Evolutionary conservation across 53 echinoderm and acorn worm genomes (phyloP), one percentile per base, ranked within the genome.

Genomic region (Holothuria scabra): DNA sequence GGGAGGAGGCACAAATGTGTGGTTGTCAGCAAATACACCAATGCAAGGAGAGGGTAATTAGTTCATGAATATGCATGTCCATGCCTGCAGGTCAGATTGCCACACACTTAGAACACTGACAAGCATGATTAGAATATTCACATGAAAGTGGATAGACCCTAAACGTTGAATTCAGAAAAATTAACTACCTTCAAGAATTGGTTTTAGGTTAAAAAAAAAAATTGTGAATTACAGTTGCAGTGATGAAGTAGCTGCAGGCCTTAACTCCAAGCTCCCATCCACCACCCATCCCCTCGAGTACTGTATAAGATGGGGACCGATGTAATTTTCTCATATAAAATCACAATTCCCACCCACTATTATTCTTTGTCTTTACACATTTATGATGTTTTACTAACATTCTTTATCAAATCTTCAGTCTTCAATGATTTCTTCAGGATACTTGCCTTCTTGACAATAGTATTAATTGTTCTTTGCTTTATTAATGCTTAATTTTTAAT

Each of bases 1-100:
- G 65, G 85, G 79, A 86, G 89, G 87, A 87, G 87, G 87, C 81
- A 87, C 89, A 82, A 95, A 89, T 74, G 82, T 93, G 62, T 88
- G 84, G 72, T 83, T 91, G 65, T 84, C 90, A 14, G 90, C 91
- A 81, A 91, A 91, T 84, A 91, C 89, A 83, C 89, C 89, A 23
- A 62, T 52, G 34, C 88, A 83, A 74, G 65, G 84, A 46, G 87
- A 82, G 88, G 76, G 91, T 91, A 91, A 87, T 38, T 44, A 72
- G 37, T 26, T 38, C 59, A 59, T 79, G 79, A 79, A 59, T 79
- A 79, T 79, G 79, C 79, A 79, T 79, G 79, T 56, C 20, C 18
- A 44, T 46, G 9, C 46, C 19, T 32, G 72, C 72, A 72, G 26
- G 28, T 13, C 31, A 52, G 52, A 52, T 52, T 52, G 52, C 52